A percentile compares a stretch with the other conserved stretches of the same genome.
phyloP scores from a whole-genome alignment of 2,113 vertebrate genomes.

The Apaloderma vittatum region DNA sequence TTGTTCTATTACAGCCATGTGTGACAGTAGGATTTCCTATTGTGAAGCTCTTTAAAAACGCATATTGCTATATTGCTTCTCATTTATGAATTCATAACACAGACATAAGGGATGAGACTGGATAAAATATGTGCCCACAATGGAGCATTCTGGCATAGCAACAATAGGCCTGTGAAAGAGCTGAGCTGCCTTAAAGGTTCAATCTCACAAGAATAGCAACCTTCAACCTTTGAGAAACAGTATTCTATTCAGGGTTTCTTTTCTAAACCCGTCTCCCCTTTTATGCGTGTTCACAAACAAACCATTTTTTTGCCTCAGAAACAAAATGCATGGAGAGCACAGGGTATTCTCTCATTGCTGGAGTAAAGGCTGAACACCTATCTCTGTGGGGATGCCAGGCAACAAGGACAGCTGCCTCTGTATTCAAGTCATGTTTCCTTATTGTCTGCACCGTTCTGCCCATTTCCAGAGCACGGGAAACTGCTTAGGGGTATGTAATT shows the following conservation, averaged over 20 bases:
- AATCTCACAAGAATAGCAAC: not conserved
- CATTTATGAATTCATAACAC: conserved; percentile 9
- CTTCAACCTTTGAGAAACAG: not conserved
- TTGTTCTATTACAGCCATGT: not conserved
- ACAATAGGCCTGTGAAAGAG: not conserved
- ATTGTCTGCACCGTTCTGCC: not conserved
- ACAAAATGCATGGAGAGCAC: not conserved
- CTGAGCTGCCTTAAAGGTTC: not conserved
- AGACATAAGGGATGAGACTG: not conserved
- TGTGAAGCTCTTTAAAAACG: not conserved
- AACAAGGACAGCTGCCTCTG: not conserved
- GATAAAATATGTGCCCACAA: not conserved
- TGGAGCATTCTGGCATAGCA: not conserved
- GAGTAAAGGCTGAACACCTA: not conserved
- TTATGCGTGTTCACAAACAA: not conserved
- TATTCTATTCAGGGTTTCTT: not conserved
- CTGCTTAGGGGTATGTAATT: conserved; percentile 52
- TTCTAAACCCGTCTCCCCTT: not conserved
- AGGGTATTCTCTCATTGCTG: not conserved
- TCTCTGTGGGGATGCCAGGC: not conserved
- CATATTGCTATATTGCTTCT: not conserved
- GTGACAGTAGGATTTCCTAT: not conserved
- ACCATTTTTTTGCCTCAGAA: not conserved
- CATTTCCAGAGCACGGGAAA: not conserved
- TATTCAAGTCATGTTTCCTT: conserved; percentile 55